Evolutionary conservation across 35 echinoderm and acorn worm species (phyloP).

Genomic region (Diadema setosum): DNA sequence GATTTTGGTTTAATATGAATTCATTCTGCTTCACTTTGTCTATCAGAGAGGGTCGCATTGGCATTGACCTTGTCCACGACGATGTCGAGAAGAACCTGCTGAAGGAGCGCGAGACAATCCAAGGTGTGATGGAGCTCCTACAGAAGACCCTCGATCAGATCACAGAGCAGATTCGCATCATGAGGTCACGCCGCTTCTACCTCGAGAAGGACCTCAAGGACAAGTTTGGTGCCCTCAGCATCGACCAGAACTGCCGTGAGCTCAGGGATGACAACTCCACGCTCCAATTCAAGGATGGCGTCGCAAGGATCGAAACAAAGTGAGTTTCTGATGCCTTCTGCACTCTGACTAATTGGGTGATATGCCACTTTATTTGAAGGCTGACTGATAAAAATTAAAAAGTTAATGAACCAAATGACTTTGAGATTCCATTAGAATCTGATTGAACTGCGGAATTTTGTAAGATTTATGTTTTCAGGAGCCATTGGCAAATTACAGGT

Average conservation of each 20-base stretch:
- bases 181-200: constrained; percentile 78
- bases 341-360: background rate
- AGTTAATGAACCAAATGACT: no score
- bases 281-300: constrained; percentile 49
- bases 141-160: constrained; percentile 96
- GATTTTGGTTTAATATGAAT: no score
- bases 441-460: no score
- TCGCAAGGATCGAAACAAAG: constrained; percentile 98
- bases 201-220: constrained; percentile 96
- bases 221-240: constrained; percentile 83
- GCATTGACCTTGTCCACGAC: constrained; percentile 95
- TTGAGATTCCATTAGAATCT: no score
- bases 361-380: background rate
- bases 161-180: constrained; percentile 92
- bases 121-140: constrained; percentile 93
- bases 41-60: constrained; percentile 73
- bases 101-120: constrained; percentile 88
- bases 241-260: constrained; percentile 86
- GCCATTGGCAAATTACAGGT: no score
- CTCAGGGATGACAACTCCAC: constrained; percentile 81
- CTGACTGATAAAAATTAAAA: background rate
- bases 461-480: no score
- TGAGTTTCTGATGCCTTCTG: background rate
- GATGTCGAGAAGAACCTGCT: constrained; percentile 95
- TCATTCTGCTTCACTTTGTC: background rate